Base-by-base conservation (phyloP, 1,140 invertebrate species). In the Ganaspis sp. region DNA sequence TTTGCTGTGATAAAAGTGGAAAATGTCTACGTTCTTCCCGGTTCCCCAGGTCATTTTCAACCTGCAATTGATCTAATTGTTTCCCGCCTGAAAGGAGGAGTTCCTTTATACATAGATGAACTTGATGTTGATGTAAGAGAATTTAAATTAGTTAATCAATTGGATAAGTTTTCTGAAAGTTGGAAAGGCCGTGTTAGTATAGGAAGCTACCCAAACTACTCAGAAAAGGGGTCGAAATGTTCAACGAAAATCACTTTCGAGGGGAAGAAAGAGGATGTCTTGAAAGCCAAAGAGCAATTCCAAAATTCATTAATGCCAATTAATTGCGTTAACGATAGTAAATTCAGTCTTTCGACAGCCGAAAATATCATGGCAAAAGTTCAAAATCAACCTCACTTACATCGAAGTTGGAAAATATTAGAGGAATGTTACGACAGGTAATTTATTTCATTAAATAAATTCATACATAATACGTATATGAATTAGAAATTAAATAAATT, bases 21-120 rank as follows among this genome's bases (percentile, higher is more conserved):
- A 45, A 96, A 96, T 89, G 94, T 96, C 0, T 94, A 93, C 74
- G 89, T 95, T 4, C 92, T 96, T 73, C 95, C 95, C 42, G 95
- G 95, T 29, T 93, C 95, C n/a, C 94, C 95, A 11, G 88, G 90
- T 23, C 93, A 93, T 76, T 90, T 95, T 53, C 89, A 94, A 80
- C 84, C 85, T 49, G 90, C 92, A 40, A 93, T 94, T 38, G 77
- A 85, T 11, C 58, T 78, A 53, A 86, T 93, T 23, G 74, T 87
- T 37, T 70, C 82, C 17, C 69, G 69, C 58, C 23, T 89, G 6
- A 72, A 81, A 40, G 42, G 45, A 11, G 71, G 54, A 4, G 69
- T 9, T 15, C 70, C 77, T 34, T 53, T 83, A 21, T 77, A 85
- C 21, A 72, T 58, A 34, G 85, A 82, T 45, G 37, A 80, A 29